Percentiles rank a stretch among this genome's conserved stretches.
Conservation (phyloP, 2,888 invertebrate genomes). For the Heliconius erato region DNA sequence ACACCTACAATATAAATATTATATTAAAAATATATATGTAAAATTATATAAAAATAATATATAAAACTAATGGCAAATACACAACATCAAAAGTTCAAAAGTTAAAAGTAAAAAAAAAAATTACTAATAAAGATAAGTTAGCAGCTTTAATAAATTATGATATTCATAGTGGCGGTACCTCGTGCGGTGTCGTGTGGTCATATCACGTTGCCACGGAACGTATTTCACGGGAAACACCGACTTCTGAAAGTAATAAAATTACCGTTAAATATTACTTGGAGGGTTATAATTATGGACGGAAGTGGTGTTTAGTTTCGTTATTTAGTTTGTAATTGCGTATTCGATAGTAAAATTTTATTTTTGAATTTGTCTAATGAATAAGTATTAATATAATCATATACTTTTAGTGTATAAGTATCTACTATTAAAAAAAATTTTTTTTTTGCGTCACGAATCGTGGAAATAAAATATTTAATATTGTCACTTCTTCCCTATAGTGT, state of each 20-base stretch:
- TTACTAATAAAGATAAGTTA: background rate
- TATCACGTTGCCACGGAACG: slow-evolving; percentile 15
- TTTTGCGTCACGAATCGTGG: too few species aligned
- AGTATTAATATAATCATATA: too few species aligned
- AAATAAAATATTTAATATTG: too few species aligned
- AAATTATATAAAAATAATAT: too few species aligned
- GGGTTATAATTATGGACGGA: slow-evolving; percentile 1
- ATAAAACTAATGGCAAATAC: too few species aligned
- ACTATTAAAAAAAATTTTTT: too few species aligned
- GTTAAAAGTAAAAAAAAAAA: too few species aligned
- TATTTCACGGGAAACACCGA: slow-evolving; percentile 7
- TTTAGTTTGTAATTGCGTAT: background rate
- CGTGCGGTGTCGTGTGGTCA: slow-evolving; percentile 17
- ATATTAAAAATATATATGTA: too few species aligned
- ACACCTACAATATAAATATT: too few species aligned
- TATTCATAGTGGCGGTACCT: background rate
- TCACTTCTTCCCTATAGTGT: too few species aligned
- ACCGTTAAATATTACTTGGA: slow-evolving; percentile 14
- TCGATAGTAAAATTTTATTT: background rate
- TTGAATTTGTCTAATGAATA: background rate
- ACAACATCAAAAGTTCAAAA: too few species aligned
- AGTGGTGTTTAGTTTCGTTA: background rate
- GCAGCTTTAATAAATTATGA: background rate
- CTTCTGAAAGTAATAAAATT: slow-evolving; percentile 3
- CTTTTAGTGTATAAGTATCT: too few species aligned